These are phyloP conservation scores for Tiaroga cobitis DNA, from an alignment of 2,797 vertebrate genomes.

Conservation along the genomic window DNA sequence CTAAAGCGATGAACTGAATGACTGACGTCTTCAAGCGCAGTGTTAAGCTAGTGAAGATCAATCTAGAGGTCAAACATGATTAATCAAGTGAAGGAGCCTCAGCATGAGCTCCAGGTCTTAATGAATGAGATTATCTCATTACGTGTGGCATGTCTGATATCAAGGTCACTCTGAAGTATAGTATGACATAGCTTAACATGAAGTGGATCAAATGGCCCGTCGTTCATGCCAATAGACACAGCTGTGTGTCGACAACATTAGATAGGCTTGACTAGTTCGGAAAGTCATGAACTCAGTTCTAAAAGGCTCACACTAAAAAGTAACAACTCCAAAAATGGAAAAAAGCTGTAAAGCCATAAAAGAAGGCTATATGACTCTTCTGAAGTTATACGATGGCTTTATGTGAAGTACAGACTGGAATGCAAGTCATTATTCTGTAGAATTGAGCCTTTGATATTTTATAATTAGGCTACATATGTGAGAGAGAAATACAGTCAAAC, in stretches of 20 bases:
- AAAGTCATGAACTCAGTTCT: not conserved
- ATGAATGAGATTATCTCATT: slow-evolving; percentile 36
- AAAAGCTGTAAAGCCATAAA: not conserved
- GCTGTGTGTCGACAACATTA: not conserved
- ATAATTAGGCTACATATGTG: not conserved
- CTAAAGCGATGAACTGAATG: too few species aligned
- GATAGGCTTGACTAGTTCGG: not conserved
- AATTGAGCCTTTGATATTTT: not conserved
- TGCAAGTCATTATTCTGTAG: not conserved
- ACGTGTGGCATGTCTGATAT: not conserved
- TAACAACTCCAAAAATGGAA: not conserved
- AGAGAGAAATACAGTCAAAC: too few species aligned
- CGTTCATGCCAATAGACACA: not conserved
- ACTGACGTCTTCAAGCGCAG: not conserved
- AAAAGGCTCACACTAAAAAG: not conserved
- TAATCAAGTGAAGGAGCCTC: slow-evolving; percentile 12
- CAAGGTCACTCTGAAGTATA: not conserved
- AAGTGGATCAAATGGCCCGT: not conserved
- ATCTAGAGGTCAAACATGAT: slow-evolving; percentile 34
- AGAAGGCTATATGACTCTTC: not conserved
- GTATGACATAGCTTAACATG: not conserved
- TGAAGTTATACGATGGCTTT: not conserved
- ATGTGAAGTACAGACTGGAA: not conserved
- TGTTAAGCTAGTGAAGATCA: slow-evolving; percentile 1
- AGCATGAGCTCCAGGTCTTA: not conserved